Conservation (phyloP, 2,797 vertebrate species). For the Antrozous pallidus region DNA sequence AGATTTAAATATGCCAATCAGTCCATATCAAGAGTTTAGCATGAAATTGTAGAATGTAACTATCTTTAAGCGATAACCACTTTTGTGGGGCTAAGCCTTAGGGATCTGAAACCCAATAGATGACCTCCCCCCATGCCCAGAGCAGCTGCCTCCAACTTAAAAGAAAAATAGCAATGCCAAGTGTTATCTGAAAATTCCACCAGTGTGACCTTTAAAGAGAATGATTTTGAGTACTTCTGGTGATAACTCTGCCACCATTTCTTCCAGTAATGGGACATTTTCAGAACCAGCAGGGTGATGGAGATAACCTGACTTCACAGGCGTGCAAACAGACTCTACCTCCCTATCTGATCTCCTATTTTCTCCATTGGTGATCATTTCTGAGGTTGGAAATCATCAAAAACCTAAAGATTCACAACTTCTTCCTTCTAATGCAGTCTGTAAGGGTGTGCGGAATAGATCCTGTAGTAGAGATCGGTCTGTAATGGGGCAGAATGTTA, state of each 20-base stretch:
- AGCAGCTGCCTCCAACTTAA: conserved; percentile 32
- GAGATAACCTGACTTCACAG: background rate
- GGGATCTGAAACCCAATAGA: conserved; percentile 7
- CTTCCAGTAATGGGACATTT: conserved; percentile 55
- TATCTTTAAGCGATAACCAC: conserved; percentile 67
- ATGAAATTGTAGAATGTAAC: conserved; percentile 73
- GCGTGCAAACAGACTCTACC: background rate
- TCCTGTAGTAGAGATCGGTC: background rate
- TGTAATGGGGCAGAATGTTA: background rate
- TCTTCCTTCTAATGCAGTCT: background rate
- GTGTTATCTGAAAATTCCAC: conserved; percentile 59
- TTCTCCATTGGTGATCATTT: conserved; percentile 31
- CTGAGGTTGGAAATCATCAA: conserved; percentile 13
- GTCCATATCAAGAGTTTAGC: conserved; percentile 72
- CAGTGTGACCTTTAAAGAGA: conserved; percentile 54
- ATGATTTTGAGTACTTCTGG: conserved; percentile 36
- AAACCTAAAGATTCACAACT: conserved; percentile 42
- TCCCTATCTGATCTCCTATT: background rate
- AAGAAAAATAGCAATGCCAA: conserved; percentile 20
- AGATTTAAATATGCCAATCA: conserved; percentile 81
- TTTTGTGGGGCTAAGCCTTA: conserved; percentile 51
- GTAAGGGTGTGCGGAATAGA: background rate
- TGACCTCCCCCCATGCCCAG: background rate
- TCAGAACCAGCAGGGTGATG: conserved; percentile 56
- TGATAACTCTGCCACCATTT: conserved; percentile 37